Conservation (phyloP, 2,797 vertebrate species). For the Pangasius mekongensis region DNA sequence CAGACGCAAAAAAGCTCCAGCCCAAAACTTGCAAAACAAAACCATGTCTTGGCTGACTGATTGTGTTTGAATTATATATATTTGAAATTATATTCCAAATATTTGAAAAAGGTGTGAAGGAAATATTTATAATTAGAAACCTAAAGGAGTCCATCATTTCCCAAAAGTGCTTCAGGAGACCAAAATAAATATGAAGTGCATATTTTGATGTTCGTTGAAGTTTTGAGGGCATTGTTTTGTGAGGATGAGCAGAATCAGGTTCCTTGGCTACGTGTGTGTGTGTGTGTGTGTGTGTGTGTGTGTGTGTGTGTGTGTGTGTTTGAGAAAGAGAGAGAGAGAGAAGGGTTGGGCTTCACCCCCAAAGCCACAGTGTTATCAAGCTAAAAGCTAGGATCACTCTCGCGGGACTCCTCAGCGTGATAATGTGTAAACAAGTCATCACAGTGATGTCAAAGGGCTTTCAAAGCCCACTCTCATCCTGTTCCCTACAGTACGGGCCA, state of each 20-base stretch:
- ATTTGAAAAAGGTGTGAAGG: background rate
- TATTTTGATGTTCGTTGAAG: background rate
- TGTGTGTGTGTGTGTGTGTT: background rate
- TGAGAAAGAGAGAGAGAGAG: background rate
- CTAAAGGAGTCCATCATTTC: background rate
- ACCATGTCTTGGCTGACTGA: background rate
- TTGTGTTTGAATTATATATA: background rate
- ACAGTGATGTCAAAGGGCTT: conserved; percentile 81
- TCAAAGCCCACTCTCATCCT: conserved; percentile 79
- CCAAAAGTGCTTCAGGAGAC: background rate
- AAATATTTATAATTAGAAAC: background rate
- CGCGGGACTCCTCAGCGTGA: conserved; percentile 66
- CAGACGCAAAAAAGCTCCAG: too few species aligned
- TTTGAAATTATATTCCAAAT: background rate
- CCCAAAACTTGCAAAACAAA: background rate
- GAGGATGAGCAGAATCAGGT: background rate
- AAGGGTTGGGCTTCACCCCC: background rate
- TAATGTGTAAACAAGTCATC: conserved; percentile 87
- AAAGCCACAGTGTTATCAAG: conserved; percentile 51
- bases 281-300: background rate
- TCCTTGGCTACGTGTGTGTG: background rate
- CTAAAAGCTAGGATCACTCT: conserved; percentile 66
- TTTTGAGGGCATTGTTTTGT: background rate
- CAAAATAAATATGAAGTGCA: background rate
- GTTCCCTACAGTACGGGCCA: conserved; percentile 80